These are phyloP conservation scores for Thermophis baileyi DNA, from an alignment of 2,113 vertebrate genomes.

Conservation along the genomic window DNA sequence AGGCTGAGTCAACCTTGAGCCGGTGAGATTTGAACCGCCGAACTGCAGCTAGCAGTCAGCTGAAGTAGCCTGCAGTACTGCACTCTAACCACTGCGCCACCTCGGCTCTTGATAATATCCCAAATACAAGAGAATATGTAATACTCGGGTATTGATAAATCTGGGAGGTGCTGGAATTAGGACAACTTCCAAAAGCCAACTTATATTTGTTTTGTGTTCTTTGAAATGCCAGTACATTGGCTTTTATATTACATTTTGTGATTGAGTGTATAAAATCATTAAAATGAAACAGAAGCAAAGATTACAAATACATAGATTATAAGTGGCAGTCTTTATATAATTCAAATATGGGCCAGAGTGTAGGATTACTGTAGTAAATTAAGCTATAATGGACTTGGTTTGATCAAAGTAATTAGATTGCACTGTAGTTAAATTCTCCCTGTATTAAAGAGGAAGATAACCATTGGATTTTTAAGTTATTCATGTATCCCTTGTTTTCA, in stretches of 20 bases:
- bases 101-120: too few species aligned
- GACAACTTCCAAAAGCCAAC: background rate
- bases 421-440: background rate
- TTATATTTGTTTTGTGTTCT: background rate
- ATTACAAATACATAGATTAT: background rate
- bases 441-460: background rate
- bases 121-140: background rate
- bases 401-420: background rate
- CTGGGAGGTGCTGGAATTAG: conserved; percentile 4
- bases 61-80: too few species aligned
- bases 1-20: too few species aligned
- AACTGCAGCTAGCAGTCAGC: too few species aligned
- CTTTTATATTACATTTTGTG: background rate
- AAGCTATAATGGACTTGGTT: background rate
- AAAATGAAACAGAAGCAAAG: background rate
- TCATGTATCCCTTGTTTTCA: conserved; percentile 39
- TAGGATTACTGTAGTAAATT: background rate
- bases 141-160: conserved; percentile 19
- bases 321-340: background rate
- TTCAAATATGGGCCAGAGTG: background rate
- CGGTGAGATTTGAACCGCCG: too few species aligned
- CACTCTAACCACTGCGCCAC: too few species aligned
- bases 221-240: background rate
- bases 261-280: background rate
- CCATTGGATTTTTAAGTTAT: background rate